Conservation (phyloP, 2,888 invertebrate genomes). For the Parapristionchus giblindavisi region DNA sequence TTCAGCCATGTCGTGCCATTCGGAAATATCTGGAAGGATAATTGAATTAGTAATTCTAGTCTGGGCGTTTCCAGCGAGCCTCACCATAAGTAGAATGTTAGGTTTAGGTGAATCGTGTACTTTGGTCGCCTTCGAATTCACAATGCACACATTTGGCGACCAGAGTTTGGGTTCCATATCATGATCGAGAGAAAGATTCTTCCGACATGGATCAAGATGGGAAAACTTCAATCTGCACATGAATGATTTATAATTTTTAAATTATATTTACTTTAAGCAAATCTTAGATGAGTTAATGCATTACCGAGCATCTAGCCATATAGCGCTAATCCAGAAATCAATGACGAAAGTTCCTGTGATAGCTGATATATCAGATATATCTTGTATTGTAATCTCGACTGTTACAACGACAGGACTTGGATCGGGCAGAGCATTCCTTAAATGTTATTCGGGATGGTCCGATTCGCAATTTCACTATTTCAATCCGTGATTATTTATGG, state of each 20-base stretch:
- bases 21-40: slow-evolving; percentile 59
- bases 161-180: slow-evolving; percentile 68
- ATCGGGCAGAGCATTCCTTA: slow-evolving; percentile 66
- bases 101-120: slow-evolving; percentile 68
- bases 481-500: neutral
- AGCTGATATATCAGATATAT: slow-evolving; percentile 66
- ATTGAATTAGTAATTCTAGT: neutral
- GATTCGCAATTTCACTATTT: too few relatives aligned
- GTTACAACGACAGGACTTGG: slow-evolving; percentile 63
- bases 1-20: slow-evolving; percentile 69
- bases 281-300: neutral
- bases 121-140: slow-evolving; percentile 66
- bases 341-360: slow-evolving; percentile 66
- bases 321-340: slow-evolving; percentile 68
- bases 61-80: too few relatives aligned
- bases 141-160: slow-evolving; percentile 69
- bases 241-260: too few relatives aligned
- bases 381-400: slow-evolving; percentile 68
- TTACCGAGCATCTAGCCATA: slow-evolving; percentile 64
- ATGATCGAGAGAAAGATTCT: slow-evolving; percentile 66
- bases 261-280: neutral
- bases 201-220: slow-evolving; percentile 64
- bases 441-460: slow-evolving; percentile 21
- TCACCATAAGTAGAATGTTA: slow-evolving; percentile 66
- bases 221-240: slow-evolving; percentile 56